These are phyloP conservation scores for Erebia palarica DNA, from an alignment of 2,888 invertebrate genomes.

Conservation along the genomic window DNA sequence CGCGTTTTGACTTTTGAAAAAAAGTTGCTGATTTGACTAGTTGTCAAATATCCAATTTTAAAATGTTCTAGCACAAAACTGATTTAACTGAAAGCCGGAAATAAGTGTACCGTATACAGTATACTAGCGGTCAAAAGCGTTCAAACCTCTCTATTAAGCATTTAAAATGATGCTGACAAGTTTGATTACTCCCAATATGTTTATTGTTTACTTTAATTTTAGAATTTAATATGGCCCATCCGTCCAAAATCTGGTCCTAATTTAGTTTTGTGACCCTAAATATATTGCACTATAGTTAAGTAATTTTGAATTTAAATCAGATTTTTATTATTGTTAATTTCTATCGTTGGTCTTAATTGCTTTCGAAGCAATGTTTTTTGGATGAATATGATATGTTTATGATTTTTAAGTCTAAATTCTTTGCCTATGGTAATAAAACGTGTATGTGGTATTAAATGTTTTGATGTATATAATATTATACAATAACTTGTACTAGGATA, in stretches of 20 bases:
- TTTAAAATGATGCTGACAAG: background rate
- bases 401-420: constrained; percentile 8
- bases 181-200: background rate
- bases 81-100: no score
- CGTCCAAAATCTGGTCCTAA: constrained; percentile 73
- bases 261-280: constrained; percentile 41
- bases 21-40: no score
- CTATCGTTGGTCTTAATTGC: constrained; percentile 39
- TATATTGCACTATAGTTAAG: constrained; percentile 21
- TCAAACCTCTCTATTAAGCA: no score
- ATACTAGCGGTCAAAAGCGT: no score
- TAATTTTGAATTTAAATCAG: constrained; percentile 31
- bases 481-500: constrained; percentile 13
- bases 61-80: no score
- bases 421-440: constrained; percentile 4
- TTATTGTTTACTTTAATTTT: background rate
- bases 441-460: constrained; percentile 1
- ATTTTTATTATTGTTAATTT: constrained; percentile 46
- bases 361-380: constrained; percentile 43
- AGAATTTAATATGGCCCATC: constrained; percentile 48
- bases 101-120: no score
- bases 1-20: no score
- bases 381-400: constrained; percentile 24
- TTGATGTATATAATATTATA: background rate
- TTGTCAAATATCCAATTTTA: no score